These are phyloP conservation scores for Tetrao urogallus DNA, from an alignment of 2,113 vertebrate species.

Conservation along the genomic window DNA sequence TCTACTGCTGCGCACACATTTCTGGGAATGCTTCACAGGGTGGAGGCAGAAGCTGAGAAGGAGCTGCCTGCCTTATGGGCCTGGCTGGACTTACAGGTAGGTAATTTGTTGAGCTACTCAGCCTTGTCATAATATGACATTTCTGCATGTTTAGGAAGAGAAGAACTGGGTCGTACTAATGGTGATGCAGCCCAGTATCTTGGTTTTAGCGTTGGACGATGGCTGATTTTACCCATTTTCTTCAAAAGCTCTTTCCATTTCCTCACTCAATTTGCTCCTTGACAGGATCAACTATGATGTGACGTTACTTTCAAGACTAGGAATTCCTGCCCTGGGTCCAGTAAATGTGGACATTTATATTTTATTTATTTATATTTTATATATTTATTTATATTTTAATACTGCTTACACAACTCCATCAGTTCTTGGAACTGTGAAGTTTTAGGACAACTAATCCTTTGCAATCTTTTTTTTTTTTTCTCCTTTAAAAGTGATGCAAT, in stretches of 20 bases:
- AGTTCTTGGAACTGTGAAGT: background rate
- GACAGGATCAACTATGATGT: background rate
- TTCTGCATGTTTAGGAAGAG: background rate
- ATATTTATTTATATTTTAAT: no score
- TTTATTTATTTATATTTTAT: no score
- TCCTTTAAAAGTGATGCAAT: background rate
- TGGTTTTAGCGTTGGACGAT: background rate
- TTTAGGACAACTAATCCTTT: background rate
- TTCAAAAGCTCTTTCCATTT: background rate
- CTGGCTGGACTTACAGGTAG: background rate
- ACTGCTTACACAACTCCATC: background rate
- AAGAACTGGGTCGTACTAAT: background rate
- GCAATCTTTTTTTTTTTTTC: background rate
- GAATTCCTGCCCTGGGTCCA: background rate
- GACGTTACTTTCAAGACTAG: background rate
- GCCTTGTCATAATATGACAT: background rate
- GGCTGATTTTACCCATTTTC: background rate
- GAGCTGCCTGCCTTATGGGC: background rate
- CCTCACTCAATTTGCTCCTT: background rate
- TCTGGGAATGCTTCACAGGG: background rate
- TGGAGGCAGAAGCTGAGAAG: background rate
- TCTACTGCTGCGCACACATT: background rate
- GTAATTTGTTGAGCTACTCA: background rate
- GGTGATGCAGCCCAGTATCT: background rate
- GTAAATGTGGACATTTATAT: no score